Base-by-base conservation (phyloP, 2,113 vertebrate species). In the Marmota flaviventris region DNA sequence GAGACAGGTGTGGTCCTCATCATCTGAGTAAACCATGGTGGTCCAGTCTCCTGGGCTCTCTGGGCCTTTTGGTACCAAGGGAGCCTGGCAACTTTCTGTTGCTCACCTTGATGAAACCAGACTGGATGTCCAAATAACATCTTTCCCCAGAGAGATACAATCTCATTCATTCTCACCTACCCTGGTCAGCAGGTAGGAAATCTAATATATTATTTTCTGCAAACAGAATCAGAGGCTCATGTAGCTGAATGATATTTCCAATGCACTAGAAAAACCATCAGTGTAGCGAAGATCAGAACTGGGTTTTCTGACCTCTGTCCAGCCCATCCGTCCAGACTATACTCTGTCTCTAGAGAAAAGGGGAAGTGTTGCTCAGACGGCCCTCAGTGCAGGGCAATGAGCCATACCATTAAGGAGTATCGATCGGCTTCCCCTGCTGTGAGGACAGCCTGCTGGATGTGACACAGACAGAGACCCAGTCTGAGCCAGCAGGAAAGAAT, bases 161-260 rank as follows among this genome's bases (percentile, higher is more conserved):
- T 32, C 34, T 88, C 82, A n/a, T 70, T 84, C 81, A 51, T 93
- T n/a, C 72, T 81, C 51, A 69, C 81, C 22, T 73, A 34, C 82
- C 61, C 96, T 39, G 45, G 82, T 37, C 84, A 51, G 75, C 65
- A 93, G 51, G 56, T 7, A 82, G 94, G 53, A 89, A 79, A 67
- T 48, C 65, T 82, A 65, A 45, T 20, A 12, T 4, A 42, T 51
- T 42, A 70, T 67, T 88, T 82, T 63, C 76, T 95, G 70, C 79
- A 81, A 51, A 89, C 53, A 92, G 65, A 92, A 85, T 37, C 32
- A 20, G 45, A 87, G 29, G 29, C 9, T 39, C 69, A 2, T 0
- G 34, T 14, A 81, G n/a, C 45, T 29, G 27, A 87, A 42, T 4
- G 48, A 73, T 7, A 6, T 34, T 61, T 22, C 63, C 45, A 20